A percentile compares a stretch with the other conserved stretches of the same genome.
These are phyloP conservation scores for Cybosia mesomella DNA, from an alignment of 2,888 invertebrate species.

Conservation along the genomic window DNA sequence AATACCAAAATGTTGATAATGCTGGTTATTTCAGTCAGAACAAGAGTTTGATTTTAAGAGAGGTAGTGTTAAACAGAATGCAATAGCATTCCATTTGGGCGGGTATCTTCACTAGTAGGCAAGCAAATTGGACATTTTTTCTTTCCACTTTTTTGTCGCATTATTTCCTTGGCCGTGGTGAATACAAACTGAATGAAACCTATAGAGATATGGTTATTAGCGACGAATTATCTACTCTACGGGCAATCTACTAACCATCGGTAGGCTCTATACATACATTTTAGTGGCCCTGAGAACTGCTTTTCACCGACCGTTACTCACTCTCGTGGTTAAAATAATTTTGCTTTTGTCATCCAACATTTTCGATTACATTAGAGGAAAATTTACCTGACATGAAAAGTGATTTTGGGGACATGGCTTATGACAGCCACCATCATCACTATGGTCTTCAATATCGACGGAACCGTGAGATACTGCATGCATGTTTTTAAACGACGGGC, in stretches of 20 bases:
- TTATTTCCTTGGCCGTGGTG: no score
- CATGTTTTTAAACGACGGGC: conserved; percentile 54
- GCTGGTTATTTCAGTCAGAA: no score
- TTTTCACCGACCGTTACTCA: background rate
- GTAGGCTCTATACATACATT: background rate
- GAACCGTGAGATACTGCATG: conserved; percentile 47
- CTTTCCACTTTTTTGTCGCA: no score
- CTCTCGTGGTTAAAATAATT: no score
- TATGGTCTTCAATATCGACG: conserved; percentile 72
- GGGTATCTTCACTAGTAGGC: no score
- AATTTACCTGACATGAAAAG: conserved; percentile 78
- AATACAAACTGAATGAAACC: no score
- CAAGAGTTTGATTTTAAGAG: background rate
- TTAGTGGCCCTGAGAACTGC: background rate
- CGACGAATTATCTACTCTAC: background rate
- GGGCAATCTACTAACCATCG: background rate
- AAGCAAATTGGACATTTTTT: no score
- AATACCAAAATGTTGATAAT: no score
- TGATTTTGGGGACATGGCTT: conserved; percentile 70
- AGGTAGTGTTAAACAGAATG: background rate
- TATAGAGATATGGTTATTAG: background rate
- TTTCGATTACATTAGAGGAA: no score
- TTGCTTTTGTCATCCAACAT: background rate
- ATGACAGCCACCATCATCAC: conserved; percentile 70
- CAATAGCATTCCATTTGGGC: no score